Evolutionary conservation across 1,140 invertebrate species (phyloP), one percentile per base, ranked within the genome.

Genomic region (Hypothenemus hampei): DNA sequence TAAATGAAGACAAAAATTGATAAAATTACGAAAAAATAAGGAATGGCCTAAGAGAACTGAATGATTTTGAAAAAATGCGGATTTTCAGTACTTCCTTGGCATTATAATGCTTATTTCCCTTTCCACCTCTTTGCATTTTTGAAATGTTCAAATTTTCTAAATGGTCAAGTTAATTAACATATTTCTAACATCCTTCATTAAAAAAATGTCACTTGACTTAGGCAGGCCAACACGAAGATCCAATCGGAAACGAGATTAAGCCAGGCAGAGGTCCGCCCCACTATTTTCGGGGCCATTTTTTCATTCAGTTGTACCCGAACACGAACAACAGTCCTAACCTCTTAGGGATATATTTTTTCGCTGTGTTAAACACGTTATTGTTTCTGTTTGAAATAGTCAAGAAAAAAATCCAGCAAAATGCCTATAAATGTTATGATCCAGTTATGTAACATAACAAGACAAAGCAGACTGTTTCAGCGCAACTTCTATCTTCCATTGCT

Each of bases 401-500:
- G 3, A n/a, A 18, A 20, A 60, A 46, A 60, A 46, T 33, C 55
- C 24, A 24, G 20, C 63, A 65, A 67, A 41, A 70, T 70, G 66
- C 59, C 60, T 46, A 61, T 70, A 58, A 70, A 69, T 64, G 61
- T 65, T 54, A 70, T 70, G 67, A 57, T 85, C 80, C 83, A 84
- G 46, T 84, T 80, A 67, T 89, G 87, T 72, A 81, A 86, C 67
- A 89, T 91, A 56, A 91, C 87, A 33, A 86, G 87, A 36, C 81
- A 79, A 63, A 87, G 85, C 69, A 78, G 86, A 49, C 82, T 85
- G 55, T 78, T 91, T 59, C 87, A 88, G 44, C 85, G 88, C 60
- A 84, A 86, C 23, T 87, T 89, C 72, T 90, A 89, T 66, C 87
- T 90, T 64, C 87, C 88, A 2, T 73, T 91, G 20, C 72, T 91